Percentiles rank a stretch among this genome's conserved stretches.
Evolutionary conservation across 2,888 invertebrate genomes (phyloP).

Genomic region (Megamerina dolium): DNA sequence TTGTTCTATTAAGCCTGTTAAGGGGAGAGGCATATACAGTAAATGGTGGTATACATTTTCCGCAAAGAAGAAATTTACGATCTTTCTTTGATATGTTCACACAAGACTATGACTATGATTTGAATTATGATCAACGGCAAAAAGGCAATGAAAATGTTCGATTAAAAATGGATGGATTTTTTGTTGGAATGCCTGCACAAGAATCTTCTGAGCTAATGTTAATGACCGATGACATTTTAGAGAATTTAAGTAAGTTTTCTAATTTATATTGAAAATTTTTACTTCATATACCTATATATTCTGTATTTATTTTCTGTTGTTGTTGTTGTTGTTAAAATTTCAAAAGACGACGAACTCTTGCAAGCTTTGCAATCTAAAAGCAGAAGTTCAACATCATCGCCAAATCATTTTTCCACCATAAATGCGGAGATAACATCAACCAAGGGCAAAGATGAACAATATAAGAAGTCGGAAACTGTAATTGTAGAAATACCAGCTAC

Average conservation of each 20-base stretch:
- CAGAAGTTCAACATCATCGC: slow-evolving; percentile 3
- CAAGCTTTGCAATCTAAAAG: too few species aligned
- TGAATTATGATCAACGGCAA: slow-evolving; percentile 67
- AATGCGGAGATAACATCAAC: too few species aligned
- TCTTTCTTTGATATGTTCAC: slow-evolving; percentile 13
- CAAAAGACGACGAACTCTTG: too few species aligned
- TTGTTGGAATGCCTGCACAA: slow-evolving; percentile 34
- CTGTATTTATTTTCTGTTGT: too few species aligned
- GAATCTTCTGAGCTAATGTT: slow-evolving; percentile 20
- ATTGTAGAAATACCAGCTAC: slow-evolving; percentile 18
- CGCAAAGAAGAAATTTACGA: too few species aligned
- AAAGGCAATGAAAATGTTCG: slow-evolving; percentile 71
- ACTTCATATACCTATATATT: neutral
- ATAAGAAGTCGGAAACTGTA: slow-evolving; percentile 9
- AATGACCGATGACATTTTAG: slow-evolving; percentile 23
- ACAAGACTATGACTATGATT: slow-evolving; percentile 38
- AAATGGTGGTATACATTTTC: too few species aligned
- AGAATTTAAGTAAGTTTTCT: slow-evolving; percentile 22
- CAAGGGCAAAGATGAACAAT: too few species aligned
- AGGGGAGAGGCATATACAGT: slow-evolving; percentile 9
- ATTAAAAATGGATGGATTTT: slow-evolving; percentile 54
- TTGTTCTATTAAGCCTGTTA: slow-evolving; percentile 18
- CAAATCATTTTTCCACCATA: too few species aligned
- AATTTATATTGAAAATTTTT: neutral
- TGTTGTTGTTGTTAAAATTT: neutral